phyloP scores from a whole-genome alignment of 2,888 invertebrate genomes.

The Lomographa bimaculata region DNA sequence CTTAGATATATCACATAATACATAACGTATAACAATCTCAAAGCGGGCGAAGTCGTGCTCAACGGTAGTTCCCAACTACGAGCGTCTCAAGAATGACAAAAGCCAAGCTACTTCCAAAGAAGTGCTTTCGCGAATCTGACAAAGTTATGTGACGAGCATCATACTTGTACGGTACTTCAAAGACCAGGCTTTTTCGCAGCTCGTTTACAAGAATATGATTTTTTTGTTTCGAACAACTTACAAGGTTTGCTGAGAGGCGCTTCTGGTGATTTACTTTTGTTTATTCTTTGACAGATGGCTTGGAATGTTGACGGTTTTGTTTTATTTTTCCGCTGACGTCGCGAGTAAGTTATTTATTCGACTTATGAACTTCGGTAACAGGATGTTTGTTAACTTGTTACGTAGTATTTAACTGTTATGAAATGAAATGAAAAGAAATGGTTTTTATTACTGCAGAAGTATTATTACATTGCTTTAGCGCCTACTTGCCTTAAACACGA shows the following conservation, averaged over 20 bases:
- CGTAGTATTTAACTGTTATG: too few species aligned
- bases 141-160: conserved; percentile 54
- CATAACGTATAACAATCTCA: conserved; percentile 17
- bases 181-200: conserved; percentile 47
- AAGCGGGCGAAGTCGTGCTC: conserved; percentile 21
- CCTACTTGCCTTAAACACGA: too few species aligned
- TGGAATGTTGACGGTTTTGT: conserved; percentile 11
- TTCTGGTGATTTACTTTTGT: conserved; percentile 29
- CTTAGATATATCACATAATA: too few species aligned
- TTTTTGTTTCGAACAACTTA: conserved; percentile 21
- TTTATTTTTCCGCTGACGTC: conserved; percentile 1
- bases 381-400: too few species aligned
- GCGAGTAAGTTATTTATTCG: background rate
- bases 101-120: conserved; percentile 45
- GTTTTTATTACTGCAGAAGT: too few species aligned
- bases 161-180: conserved; percentile 42
- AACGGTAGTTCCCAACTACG: conserved; percentile 47
- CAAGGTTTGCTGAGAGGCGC: conserved; percentile 20
- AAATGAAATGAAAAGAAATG: too few species aligned
- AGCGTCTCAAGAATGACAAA: conserved; percentile 44
- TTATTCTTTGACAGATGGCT: conserved; percentile 27
- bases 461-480: too few species aligned
- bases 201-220: conserved; percentile 34
- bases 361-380: conserved; percentile 1
- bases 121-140: conserved; percentile 50